A percentile compares a stretch with the other conserved stretches of the same genome.
phyloP scores from a whole-genome alignment of 2,797 vertebrate species.

The Craterocephalus amniculus region DNA sequence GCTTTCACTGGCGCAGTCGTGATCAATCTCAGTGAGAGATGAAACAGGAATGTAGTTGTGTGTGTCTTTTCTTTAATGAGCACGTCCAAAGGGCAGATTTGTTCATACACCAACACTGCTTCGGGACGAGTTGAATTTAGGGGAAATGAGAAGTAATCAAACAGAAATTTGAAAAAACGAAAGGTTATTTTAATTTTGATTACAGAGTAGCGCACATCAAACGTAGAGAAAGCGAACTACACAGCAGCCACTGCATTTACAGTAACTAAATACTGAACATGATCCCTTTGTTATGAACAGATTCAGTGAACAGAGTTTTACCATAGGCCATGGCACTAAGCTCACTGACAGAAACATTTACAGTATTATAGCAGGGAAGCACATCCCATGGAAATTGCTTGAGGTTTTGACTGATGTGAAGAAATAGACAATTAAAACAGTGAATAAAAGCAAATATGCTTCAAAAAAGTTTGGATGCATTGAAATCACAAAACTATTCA shows the following conservation, averaged over 20 bases:
- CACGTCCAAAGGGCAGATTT: conserved; percentile 53
- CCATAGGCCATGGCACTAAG: no score
- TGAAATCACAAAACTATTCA: no score
- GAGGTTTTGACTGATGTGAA: no score
- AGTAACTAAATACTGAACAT: neutral
- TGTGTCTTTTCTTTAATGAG: conserved; percentile 34
- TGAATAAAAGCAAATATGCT: neutral
- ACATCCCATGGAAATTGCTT: no score
- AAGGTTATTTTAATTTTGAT: neutral
- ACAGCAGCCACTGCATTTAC: neutral
- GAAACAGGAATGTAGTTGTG: conserved; percentile 36
- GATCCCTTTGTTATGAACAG: no score
- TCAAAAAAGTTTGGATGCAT: no score
- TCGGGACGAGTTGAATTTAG: neutral
- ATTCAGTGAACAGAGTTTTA: neutral
- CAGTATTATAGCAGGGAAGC: no score
- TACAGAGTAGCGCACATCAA: neutral
- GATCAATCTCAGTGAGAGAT: conserved; percentile 51
- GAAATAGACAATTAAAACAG: neutral
- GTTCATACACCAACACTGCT: conserved; percentile 11
- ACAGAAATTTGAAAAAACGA: neutral
- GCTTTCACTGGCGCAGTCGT: conserved; percentile 33
- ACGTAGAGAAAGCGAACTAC: neutral
- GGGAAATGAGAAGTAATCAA: conserved; percentile 8
- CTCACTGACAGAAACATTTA: no score